A percentile compares a stretch with the other conserved stretches of the same genome.
Conservation (phyloP, 35 echinoderm and acorn worm species). For the Heliocidaris tuberculata region DNA sequence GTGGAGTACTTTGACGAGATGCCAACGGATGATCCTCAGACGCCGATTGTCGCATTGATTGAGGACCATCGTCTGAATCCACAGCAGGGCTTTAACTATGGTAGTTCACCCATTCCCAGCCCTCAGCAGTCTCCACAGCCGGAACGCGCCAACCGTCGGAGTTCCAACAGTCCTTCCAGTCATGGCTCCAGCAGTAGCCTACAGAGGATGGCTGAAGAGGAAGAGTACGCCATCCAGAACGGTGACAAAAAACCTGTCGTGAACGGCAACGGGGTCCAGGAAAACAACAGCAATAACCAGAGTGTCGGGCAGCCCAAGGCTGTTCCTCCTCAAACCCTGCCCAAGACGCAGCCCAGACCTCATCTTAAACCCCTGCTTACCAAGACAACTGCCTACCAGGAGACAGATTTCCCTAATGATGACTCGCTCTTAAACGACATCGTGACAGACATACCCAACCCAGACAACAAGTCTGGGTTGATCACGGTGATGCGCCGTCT, state of each 20-base stretch:
- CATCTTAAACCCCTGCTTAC: neutral
- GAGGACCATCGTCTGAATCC: neutral
- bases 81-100: neutral
- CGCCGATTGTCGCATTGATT: neutral
- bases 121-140: conserved; percentile 22
- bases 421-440: neutral
- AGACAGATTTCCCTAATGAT: neutral
- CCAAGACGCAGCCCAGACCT: neutral
- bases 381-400: neutral
- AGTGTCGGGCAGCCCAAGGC: neutral
- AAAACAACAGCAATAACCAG: conserved; percentile 46
- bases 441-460: neutral
- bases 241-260: neutral
- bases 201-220: neutral
- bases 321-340: neutral
- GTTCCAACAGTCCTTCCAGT: conserved; percentile 33
- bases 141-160: neutral
- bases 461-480: neutral
- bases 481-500: neutral
- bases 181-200: conserved; percentile 28
- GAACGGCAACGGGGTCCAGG: neutral
- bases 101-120: neutral
- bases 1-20: neutral
- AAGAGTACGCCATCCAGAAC: neutral
- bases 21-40: neutral